phyloP scores from a whole-genome alignment of 1,140 invertebrate species.

The Glomeris maerens region DNA sequence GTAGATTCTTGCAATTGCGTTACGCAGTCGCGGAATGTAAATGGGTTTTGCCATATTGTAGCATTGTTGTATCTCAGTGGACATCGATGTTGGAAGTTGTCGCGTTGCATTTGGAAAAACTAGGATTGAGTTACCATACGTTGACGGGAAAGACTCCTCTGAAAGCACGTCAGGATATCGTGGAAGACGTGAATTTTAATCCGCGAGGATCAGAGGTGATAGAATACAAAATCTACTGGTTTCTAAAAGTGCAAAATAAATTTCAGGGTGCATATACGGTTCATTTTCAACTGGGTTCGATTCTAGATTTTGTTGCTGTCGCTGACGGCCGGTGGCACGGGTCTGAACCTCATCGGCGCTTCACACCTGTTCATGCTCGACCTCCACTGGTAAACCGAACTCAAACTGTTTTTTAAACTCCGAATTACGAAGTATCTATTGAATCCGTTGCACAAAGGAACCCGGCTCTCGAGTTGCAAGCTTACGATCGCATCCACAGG shows the following conservation, averaged over 20 bases:
- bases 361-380: slow-evolving; percentile 82
- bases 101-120: slow-evolving; percentile 38
- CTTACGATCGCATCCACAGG: slow-evolving; percentile 78
- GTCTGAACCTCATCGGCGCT: slow-evolving; percentile 73
- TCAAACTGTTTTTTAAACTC: slow-evolving; percentile 1
- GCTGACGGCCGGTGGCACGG: slow-evolving; percentile 75
- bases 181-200: slow-evolving; percentile 55
- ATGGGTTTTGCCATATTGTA: slow-evolving; percentile 15
- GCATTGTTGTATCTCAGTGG: slow-evolving; percentile 80
- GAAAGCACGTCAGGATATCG: slow-evolving; percentile 29
- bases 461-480: slow-evolving; percentile 79
- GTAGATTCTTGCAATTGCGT: background rate
- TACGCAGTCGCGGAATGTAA: background rate
- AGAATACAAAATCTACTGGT: slow-evolving; percentile 14
- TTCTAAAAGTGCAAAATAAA: too few relatives aligned
- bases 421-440: background rate
- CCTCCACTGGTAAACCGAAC: slow-evolving; percentile 55
- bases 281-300: slow-evolving; percentile 18
- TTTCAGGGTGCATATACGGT: too few relatives aligned
- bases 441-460: slow-evolving; percentile 37
- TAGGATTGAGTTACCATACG: slow-evolving; percentile 38
- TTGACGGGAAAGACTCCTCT: slow-evolving; percentile 43
- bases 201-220: slow-evolving; percentile 34
- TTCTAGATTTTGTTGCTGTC: slow-evolving; percentile 59
- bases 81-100: slow-evolving; percentile 56